phyloP scores from a whole-genome alignment of 2,113 vertebrate genomes.

The Spermophilus dauricus region DNA sequence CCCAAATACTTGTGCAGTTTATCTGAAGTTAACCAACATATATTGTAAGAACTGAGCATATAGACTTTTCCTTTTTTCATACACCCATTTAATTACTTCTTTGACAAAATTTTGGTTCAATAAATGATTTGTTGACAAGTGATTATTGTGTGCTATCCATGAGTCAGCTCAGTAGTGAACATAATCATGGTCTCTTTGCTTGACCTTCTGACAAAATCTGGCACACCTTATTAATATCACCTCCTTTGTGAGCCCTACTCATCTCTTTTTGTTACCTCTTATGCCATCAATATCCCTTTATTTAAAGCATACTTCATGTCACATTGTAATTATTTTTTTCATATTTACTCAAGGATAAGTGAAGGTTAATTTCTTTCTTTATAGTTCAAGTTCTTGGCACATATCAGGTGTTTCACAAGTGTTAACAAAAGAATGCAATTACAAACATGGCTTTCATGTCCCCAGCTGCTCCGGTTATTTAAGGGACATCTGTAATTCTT shows the following conservation, averaged over 20 bases:
- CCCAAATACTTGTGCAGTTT: not conserved
- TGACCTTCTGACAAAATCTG: not conserved
- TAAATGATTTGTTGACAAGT: not conserved
- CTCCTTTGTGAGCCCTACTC: not conserved
- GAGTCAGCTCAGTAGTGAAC: not conserved
- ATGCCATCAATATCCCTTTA: not conserved
- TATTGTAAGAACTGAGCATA: not conserved
- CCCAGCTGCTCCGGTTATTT: not conserved
- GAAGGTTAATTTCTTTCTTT: constrained; percentile 45
- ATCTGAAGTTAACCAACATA: not conserved
- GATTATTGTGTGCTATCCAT: not conserved
- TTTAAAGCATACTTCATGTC: not conserved
- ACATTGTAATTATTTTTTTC: constrained; percentile 45
- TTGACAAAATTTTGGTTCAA: not conserved
- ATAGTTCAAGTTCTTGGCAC: not conserved
- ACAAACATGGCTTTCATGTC: not conserved
- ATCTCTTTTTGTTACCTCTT: not conserved
- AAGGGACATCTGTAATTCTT: not conserved
- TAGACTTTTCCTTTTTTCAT: not conserved
- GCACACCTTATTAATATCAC: not conserved
- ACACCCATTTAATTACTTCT: not conserved
- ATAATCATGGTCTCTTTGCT: not conserved
- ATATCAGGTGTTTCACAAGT: not conserved
- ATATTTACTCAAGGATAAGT: not conserved
- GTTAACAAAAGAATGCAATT: not conserved